A percentile compares a stretch with the other conserved stretches of the same genome.
Evolutionary conservation across 2,113 vertebrate species (phyloP).

Genomic region (Alexandromys fortis): DNA sequence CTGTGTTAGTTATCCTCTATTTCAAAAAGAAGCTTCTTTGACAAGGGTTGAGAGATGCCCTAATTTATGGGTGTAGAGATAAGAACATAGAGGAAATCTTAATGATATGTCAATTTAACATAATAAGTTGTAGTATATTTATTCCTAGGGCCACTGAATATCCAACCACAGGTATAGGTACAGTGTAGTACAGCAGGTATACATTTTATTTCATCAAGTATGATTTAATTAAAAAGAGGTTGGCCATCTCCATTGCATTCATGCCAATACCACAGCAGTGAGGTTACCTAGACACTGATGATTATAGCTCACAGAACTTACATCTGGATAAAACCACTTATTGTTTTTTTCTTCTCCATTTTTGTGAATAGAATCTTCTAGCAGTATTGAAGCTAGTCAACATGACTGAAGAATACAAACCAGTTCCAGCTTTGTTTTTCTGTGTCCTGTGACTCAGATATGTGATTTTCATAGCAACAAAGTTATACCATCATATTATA

Average conservation of each 20-base stretch:
- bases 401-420: neutral
- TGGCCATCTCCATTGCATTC: neutral
- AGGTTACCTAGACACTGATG: neutral
- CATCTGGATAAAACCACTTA: neutral
- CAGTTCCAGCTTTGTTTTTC: neutral
- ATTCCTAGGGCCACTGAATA: no score
- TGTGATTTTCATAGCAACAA: neutral
- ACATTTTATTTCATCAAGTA: neutral
- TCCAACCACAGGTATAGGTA: neutral
- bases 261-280: no score
- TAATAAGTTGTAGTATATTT: neutral
- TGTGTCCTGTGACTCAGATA: neutral
- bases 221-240: neutral
- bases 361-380: neutral
- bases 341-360: neutral
- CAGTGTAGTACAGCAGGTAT: no score
- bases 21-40: neutral
- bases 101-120: neutral
- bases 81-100: neutral
- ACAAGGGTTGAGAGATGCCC: no score
- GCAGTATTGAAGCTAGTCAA: neutral
- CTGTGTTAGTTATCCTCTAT: neutral
- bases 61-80: neutral
- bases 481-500: neutral
- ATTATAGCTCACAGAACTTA: neutral